These are phyloP conservation scores for Hypotaenidia okinawae DNA, from an alignment of 2,797 vertebrate genomes.

Conservation along the genomic window DNA sequence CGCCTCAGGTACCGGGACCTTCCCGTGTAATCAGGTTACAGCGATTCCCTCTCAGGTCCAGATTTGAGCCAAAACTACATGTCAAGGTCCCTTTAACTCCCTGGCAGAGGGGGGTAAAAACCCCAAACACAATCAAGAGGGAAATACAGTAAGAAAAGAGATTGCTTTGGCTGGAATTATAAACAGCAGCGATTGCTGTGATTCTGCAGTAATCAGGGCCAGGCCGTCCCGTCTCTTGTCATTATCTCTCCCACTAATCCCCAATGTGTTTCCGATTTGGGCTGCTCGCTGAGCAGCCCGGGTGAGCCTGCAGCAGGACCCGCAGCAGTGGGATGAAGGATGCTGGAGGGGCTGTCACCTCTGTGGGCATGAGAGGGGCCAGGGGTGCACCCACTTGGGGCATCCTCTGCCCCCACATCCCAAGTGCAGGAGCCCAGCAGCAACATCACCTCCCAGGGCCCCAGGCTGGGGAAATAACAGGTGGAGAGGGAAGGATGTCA, in stretches of 20 bases:
- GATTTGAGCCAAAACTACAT: background rate
- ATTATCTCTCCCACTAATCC: constrained; percentile 69
- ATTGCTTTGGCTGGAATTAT: constrained; percentile 53
- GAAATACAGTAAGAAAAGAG: constrained; percentile 19
- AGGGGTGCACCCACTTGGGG: accelerated
- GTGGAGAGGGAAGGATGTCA: background rate
- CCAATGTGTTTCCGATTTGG: constrained; percentile 81
- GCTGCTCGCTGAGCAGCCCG: background rate
- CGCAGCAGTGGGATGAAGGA: background rate
- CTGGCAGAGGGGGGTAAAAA: background rate
- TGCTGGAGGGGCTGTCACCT: background rate
- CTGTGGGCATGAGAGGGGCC: background rate
- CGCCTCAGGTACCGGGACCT: background rate
- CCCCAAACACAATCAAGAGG: constrained; percentile 39
- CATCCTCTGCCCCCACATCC: background rate
- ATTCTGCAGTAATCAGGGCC: constrained; percentile 73
- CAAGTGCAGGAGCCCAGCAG: background rate
- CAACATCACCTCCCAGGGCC: background rate
- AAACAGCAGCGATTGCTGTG: constrained; percentile 59
- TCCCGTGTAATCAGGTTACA: background rate
- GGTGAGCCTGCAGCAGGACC: too few species aligned
- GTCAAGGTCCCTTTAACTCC: constrained; percentile 45
- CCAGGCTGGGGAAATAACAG: too few species aligned
- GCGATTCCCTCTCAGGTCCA: background rate
- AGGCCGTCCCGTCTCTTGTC: constrained; percentile 70